Evolutionary conservation across 1,140 invertebrate genomes (phyloP), one percentile per base, ranked within the genome.

Genomic region (Eufriesea mexicana): DNA sequence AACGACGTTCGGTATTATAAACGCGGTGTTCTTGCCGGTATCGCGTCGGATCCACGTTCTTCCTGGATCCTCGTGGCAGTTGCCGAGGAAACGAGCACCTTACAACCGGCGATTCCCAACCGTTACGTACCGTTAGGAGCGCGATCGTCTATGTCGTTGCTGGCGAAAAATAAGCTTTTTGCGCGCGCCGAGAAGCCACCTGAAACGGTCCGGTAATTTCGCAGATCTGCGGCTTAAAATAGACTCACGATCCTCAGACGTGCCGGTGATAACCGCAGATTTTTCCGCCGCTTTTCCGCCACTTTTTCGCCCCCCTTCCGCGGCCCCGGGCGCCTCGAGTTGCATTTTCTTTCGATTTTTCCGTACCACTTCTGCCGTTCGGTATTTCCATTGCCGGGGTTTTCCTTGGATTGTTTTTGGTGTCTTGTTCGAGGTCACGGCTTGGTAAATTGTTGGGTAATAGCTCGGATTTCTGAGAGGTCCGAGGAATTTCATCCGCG

Each of bases 71-170:
- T 57, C 57, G 84, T 64, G 76, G 71, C 77, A 71, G 71, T 76
- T 76, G 70, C 66, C 61, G 86, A 86, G 84, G 80, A 83, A 77
- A 86, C 75, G 75, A 57, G 72, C 83, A 73, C 79, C 86, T 88
- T 83, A 84, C 61, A 87, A 84, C 83, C 75, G 74, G 78, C 64
- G 84, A 92, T 90, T 89, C 85, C 54, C 84, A 88, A 90, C 89
- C 89, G 90, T 92, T 92, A 91, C 64, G 85, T 84, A 91, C 91
- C 90, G 91, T 92, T 92, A 92, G 84, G 66, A 79, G 42, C 57
- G 35, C 86, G 67, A 84, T 86, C 86, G 82, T 87, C 62, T 79
- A 84, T 80, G 59, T 77, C 54, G 78, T 42, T 64, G 47, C 72
- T 81, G 71, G 51, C 62, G 64, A 87, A 79, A 84, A 84, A 81